A percentile compares a stretch with the other conserved stretches of the same genome.
Evolutionary conservation across 2,797 vertebrate species (phyloP).

Genomic region (Parotocinclus haroldoi): DNA sequence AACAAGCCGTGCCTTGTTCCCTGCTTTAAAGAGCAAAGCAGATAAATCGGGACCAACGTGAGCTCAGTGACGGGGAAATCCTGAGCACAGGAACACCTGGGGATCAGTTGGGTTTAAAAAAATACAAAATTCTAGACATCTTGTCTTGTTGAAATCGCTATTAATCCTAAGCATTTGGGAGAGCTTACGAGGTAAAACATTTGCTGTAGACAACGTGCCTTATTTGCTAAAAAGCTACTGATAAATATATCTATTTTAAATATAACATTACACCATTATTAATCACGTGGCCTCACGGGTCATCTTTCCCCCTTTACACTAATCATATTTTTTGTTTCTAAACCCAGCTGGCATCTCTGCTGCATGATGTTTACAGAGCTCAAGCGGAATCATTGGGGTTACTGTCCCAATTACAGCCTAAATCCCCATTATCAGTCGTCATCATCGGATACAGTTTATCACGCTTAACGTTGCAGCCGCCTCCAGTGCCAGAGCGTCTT

Average conservation of each 20-base stretch:
- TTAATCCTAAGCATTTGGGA: too few relatives aligned
- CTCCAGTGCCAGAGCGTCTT: slow-evolving; percentile 72
- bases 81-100: slow-evolving; percentile 60
- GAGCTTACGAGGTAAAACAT: too few relatives aligned
- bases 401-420: slow-evolving; percentile 75
- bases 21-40: slow-evolving; percentile 75
- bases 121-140: slow-evolving; percentile 58
- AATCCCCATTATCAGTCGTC: slow-evolving; percentile 74
- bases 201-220: slow-evolving; percentile 49
- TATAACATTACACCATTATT: slow-evolving; percentile 54
- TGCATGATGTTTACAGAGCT: slow-evolving; percentile 73
- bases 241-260: slow-evolving; percentile 52
- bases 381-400: slow-evolving; percentile 77
- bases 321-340: slow-evolving; percentile 66
- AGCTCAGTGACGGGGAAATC: slow-evolving; percentile 75
- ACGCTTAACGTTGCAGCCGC: slow-evolving; percentile 57
- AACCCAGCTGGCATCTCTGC: slow-evolving; percentile 62
- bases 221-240: neutral
- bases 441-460: slow-evolving; percentile 75
- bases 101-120: slow-evolving; percentile 75
- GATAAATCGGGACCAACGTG: slow-evolving; percentile 78
- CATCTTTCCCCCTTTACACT: slow-evolving; percentile 53
- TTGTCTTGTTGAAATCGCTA: too few relatives aligned
- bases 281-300: slow-evolving; percentile 55
- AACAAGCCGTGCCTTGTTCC: slow-evolving; percentile 80